Evolutionary conservation across 2,888 invertebrate species (phyloP), one percentile per base, ranked within the genome.

Genomic region (Nephrotoma guestfalica): DNA sequence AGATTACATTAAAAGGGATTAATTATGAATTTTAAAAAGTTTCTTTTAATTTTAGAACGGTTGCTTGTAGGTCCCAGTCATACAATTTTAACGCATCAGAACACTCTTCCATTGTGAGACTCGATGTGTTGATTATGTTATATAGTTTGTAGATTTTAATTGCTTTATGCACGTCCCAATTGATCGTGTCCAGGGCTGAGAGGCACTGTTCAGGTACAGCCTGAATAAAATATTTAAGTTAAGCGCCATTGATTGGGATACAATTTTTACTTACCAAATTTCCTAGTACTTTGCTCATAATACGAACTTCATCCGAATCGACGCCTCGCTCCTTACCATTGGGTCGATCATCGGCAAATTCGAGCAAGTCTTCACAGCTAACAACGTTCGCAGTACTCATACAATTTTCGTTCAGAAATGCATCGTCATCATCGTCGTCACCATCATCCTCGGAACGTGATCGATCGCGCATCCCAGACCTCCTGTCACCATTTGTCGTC

Each of bases 221-320:
- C 95, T 95, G 89, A 0, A 88, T 89, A 88, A 88, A 88, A 86
- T 86, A 86, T 6, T 45, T 41, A 41, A 9, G 2, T 41, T 84
- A 41, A 71, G 43, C 2, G 30, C 43, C 5, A 43, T 43, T 43
- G 9, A 18, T 71, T 9, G 9, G 30, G 9, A 11, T 15, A n/a
- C 9, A 71, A 57, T 47, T 6, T 7, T 15, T 87, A 91, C 92
- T 92, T 89, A 96, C 96, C 92, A 95, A 93, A 89, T 94, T 92
- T 88, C 96, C 95, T 85, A 98, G 93, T 30, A 98, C 96, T 92
- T 97, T 98, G 89, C 94, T 93, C 97, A 98, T 97, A 71, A 97
- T 96, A 88, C 97, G 93, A 71, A 97, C 97, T 93, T 98, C 97
- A 90, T 98, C 98, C 0, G 97, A 96, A 90, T 97, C 97, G 13